These are phyloP conservation scores for Ascaphus truei DNA, from an alignment of 2,113 vertebrate species.

Conservation along the genomic window DNA sequence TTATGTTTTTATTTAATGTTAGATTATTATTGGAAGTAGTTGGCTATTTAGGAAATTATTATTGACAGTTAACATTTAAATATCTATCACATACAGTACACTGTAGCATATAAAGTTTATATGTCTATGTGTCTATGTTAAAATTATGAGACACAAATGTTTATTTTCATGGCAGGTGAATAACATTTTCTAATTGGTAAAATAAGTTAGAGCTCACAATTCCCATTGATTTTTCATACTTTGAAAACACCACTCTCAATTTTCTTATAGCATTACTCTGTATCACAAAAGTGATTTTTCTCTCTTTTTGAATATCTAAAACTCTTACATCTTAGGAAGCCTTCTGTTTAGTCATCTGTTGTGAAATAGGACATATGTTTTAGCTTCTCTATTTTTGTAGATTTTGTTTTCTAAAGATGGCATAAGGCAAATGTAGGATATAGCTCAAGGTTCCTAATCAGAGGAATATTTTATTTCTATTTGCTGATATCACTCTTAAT, in stretches of 20 bases:
- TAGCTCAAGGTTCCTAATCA: slow-evolving; percentile 16
- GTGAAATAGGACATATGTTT: slow-evolving; percentile 22
- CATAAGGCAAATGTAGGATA: slow-evolving; percentile 10
- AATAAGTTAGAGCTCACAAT: not conserved
- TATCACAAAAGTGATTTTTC: slow-evolving; percentile 10
- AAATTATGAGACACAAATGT: too few species aligned
- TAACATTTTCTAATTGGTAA: too few species aligned
- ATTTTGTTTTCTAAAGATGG: slow-evolving; percentile 4
- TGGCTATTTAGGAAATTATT: too few species aligned
- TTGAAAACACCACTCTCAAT: slow-evolving; percentile 1
- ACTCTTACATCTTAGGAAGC: slow-evolving; percentile 22
- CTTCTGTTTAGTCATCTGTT: slow-evolving; percentile 31
- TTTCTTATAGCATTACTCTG: not conserved
- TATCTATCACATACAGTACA: too few species aligned
- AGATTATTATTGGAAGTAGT: too few species aligned
- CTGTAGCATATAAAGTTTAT: too few species aligned
- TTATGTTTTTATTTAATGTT: too few species aligned
- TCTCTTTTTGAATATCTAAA: slow-evolving; percentile 25
- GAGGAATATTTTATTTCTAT: slow-evolving; percentile 8
- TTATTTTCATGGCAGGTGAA: too few species aligned
- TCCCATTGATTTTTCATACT: not conserved
- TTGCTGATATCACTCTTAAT: not conserved
- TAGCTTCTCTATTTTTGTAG: slow-evolving; percentile 28
- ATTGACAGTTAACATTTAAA: too few species aligned
- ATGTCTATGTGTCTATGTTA: too few species aligned